Percentiles rank a stretch among this genome's conserved stretches.
Evolutionary conservation across 2,888 invertebrate species (phyloP).

Genomic region (Carabus problematicus): DNA sequence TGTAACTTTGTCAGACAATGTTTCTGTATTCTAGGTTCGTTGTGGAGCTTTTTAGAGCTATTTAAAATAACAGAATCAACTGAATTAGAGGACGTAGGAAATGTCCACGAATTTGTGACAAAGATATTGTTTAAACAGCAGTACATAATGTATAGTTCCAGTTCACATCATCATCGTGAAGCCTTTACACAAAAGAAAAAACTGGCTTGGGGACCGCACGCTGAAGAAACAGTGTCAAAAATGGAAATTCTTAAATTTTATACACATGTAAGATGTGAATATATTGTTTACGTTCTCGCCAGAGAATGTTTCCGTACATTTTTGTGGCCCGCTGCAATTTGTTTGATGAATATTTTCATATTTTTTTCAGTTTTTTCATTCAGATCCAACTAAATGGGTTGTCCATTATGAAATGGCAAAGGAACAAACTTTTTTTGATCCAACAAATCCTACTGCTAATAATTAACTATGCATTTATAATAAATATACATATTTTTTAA

Average conservation of each 20-base stretch:
- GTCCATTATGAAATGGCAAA: too few species aligned
- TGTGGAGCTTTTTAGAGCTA: constrained; percentile 29
- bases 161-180: constrained; percentile 7
- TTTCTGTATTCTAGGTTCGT: constrained; percentile 14
- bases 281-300: background rate
- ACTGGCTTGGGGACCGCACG: constrained; percentile 12
- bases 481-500: too few species aligned
- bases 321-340: too few species aligned
- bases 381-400: too few species aligned
- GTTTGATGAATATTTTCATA: too few species aligned
- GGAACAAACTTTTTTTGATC: too few species aligned
- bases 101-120: constrained; percentile 12
- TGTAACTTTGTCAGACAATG: background rate
- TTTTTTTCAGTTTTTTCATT: too few species aligned
- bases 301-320: too few species aligned
- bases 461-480: too few species aligned
- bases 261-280: background rate
- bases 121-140: constrained; percentile 28
- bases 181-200: constrained; percentile 1
- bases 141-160: background rate
- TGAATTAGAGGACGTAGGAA: background rate
- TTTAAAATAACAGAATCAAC: constrained; percentile 5
- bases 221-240: constrained; percentile 26
- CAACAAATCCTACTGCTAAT: too few species aligned
- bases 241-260: constrained; percentile 29